Evolutionary conservation across 2,888 invertebrate genomes (phyloP).

Genomic region (Athalia cordata): DNA sequence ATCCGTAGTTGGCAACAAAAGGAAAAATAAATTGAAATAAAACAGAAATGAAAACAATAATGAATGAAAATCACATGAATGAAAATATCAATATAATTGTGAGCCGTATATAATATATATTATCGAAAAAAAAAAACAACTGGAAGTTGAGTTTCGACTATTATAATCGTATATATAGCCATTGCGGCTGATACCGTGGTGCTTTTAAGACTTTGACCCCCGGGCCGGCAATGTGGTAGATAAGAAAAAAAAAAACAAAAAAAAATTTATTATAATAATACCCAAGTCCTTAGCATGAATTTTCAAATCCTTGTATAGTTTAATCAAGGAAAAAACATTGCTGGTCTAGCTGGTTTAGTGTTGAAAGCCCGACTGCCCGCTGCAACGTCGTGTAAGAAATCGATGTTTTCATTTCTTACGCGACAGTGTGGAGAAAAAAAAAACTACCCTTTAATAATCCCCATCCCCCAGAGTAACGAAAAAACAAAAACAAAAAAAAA

Average conservation of each 20-base stretch:
- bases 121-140: not conserved
- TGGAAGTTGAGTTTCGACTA: too few species aligned
- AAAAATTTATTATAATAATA: not conserved
- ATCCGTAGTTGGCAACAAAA: too few species aligned
- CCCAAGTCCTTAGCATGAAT: conserved; percentile 39
- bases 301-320: conserved; percentile 41
- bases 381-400: conserved; percentile 29
- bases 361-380: conserved; percentile 20
- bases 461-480: too few species aligned
- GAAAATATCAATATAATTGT: too few species aligned
- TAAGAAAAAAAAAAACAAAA: conserved; percentile 12
- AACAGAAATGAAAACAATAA: not conserved
- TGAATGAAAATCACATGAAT: too few species aligned
- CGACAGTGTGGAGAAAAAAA: not conserved
- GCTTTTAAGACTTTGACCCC: conserved; percentile 67
- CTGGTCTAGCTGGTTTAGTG: conserved; percentile 43
- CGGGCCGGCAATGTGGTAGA: conserved; percentile 69
- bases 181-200: conserved; percentile 39
- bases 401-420: conserved; percentile 27
- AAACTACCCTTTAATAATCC: not conserved
- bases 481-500: too few species aligned
- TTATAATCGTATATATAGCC: not conserved
- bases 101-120: not conserved
- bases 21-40: not conserved
- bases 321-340: conserved; percentile 34